phyloP scores from a whole-genome alignment of 2,113 vertebrate species.

The Bos taurus region ARS-UCD2.0 NC_037332.1:119841001-119841500 shows the following conservation, averaged over 20 bases:
- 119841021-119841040: rapidly evolving
- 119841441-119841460: background rate
- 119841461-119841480: background rate
- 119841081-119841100: background rate
- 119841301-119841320: background rate
- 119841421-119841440: background rate
- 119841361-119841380: background rate
- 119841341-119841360: background rate
- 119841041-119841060: background rate
- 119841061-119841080: background rate
- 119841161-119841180: background rate
- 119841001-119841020: background rate
- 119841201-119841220: background rate
- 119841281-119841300: background rate
- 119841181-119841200: background rate
- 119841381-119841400: background rate
- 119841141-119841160: background rate
- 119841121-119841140: background rate
- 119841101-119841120: background rate
- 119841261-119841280: background rate
- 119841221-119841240: background rate
- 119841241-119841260: background rate
- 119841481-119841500: background rate
- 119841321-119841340: background rate
- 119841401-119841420: background rate